Base-by-base conservation (phyloP, 2,888 invertebrate genomes). In the Cheilosia soror region DNA sequence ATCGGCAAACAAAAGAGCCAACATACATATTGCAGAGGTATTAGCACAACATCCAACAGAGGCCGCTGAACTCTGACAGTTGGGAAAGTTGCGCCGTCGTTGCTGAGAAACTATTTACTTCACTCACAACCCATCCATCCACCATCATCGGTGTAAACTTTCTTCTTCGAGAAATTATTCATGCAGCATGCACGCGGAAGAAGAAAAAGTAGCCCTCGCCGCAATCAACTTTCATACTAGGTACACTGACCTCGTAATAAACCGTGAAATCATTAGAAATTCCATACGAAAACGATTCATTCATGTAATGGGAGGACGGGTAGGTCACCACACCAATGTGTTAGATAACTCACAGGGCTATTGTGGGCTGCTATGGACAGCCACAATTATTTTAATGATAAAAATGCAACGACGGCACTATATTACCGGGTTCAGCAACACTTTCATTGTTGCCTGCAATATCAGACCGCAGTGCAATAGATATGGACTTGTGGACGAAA, bases 341-440 rank as follows among this genome's bases (percentile, higher is more conserved):
- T 85, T 85, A 81, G 76, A 76, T 84, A 84, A 84, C 25, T 58
- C 66, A 4, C 15, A 37, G 25, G 44, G n/a, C 6, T 47, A 20
- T n/a, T 51, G 11, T 25, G 4, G 69, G 25, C 60, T 72, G 47
- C 31, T 27, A 53, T 69, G 25, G 40, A 29, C 2, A 33, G n/a
- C 47, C 33, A 42, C 2, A 29, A 3, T 4, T 53, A 58, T 44
- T 53, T 20, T 65, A 25, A 7, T 6, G 15, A 25, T 49, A 65
- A 44, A 65, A 42, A 51, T 71, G 65, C 58, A 78, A 27, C 49
- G 9, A 29, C 11, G 15, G 42, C 33, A 13, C 49, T 44, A 11
- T 31, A 20, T 80, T 80, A 76, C 84, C 80, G 80, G 80, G 80
- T 80, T 85, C 71, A 57, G 84, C 75, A 75, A 55, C 63, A 84